Evolutionary conservation across 1,140 invertebrate genomes (phyloP), one percentile per base, ranked within the genome.

Genomic region (Drosophila sulfurigaster): DNA sequence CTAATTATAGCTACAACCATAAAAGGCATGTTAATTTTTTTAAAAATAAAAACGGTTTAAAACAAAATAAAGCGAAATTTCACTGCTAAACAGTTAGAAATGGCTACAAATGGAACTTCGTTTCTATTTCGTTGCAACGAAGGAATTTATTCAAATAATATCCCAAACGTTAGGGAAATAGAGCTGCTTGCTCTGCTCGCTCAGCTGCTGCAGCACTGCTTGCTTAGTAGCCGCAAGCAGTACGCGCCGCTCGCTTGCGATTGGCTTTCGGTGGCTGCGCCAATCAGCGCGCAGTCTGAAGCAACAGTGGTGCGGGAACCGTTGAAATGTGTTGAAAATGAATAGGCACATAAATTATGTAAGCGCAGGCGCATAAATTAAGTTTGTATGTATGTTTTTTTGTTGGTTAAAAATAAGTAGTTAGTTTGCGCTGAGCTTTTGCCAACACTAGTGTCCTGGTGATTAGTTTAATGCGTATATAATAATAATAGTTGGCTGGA

Each of bases 1-100:
- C 81, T 81, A 79, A 90, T 90, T 78, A 79, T 89, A 88, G 75
- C 78, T 78, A 65, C 63, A 65, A 87, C 70, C 78, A 85, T 70
- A 88, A 87, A 89, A 90, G 78, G 86, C 86, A 89, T 89, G 85
- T 89, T 89, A 89, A 86, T 89, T 89, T 89, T 79, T 79, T 85
- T 89, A 79, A 82, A 89, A 89, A 88, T 90, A 88, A 88, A 88
- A 88, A 78, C 59, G 83, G 83, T 88, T 89, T 79, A 90, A 89
- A 89, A 86, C 75, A 89, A 75, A 58, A 43, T 45, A 25, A 13
- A 25, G 6, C 32, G 5, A 8, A 8, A 38, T 38, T 38, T 10
- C 35, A 38, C 10, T 38, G 10, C 0, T 11, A 38, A 20, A 43
- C 28, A 56, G 5, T 32, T 15, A 32, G 10, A 6, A 54, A 35